A percentile compares a stretch with the other conserved stretches of the same genome.
These are phyloP conservation scores for Rhizomys pruinosus DNA, from an alignment of 2,113 vertebrate species.

Conservation along the genomic window DNA sequence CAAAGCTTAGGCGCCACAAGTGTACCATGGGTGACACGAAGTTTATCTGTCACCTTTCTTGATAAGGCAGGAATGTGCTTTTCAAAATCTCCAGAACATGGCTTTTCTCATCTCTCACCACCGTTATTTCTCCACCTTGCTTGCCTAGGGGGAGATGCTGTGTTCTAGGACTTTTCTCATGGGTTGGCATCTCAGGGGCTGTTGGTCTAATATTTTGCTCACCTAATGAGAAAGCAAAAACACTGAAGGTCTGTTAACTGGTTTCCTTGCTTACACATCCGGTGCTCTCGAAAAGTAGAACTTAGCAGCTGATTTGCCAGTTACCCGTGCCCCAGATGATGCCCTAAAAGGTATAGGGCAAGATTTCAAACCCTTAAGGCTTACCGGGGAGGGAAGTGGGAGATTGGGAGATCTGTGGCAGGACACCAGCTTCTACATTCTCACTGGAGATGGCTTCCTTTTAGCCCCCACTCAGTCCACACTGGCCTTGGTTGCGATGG, in stretches of 20 bases:
- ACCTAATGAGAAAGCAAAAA: slow-evolving; percentile 13
- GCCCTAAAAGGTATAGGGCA: slow-evolving; percentile 1
- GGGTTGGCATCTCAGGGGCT: background rate
- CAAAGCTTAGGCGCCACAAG: background rate
- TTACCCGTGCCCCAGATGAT: background rate
- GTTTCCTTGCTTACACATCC: background rate
- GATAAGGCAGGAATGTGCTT: slow-evolving; percentile 60
- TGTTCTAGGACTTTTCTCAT: background rate
- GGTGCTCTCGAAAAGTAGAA: background rate
- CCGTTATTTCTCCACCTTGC: slow-evolving; percentile 48
- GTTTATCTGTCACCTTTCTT: slow-evolving; percentile 3
- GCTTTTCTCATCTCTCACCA: slow-evolving; percentile 49
- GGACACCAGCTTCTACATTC: background rate
- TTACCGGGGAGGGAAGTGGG: background rate
- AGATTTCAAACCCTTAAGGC: slow-evolving; percentile 15
- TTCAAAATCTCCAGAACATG: slow-evolving; percentile 31
- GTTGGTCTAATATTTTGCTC: background rate
- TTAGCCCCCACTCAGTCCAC: background rate
- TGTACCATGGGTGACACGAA: background rate
- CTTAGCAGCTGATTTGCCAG: background rate
- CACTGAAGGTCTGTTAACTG: background rate
- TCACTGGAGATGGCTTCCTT: background rate
- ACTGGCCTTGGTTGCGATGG: background rate
- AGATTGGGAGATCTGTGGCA: too few species aligned
- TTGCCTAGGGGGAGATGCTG: background rate